phyloP scores from a whole-genome alignment of 2,113 vertebrate species.

The Diadophis punctatus region DNA sequence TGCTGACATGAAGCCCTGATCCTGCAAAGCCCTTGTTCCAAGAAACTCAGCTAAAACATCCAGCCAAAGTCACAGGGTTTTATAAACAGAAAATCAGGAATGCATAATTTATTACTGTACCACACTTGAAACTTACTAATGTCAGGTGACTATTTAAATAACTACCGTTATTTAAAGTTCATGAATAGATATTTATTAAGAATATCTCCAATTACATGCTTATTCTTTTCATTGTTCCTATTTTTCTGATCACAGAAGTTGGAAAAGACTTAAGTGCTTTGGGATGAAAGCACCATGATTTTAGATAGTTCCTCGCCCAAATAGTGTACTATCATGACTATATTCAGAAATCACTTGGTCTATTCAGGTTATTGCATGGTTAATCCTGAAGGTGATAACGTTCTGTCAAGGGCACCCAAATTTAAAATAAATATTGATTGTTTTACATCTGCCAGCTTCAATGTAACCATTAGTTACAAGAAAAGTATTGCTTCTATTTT shows the following conservation, averaged over 20 bases:
- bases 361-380: background rate
- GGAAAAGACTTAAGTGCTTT: background rate
- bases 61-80: background rate
- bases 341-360: background rate
- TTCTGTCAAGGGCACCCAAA: background rate
- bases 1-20: background rate
- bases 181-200: background rate
- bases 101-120: background rate
- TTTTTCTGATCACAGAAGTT: background rate
- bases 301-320: background rate
- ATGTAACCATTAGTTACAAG: constrained; percentile 22
- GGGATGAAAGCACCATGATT: background rate
- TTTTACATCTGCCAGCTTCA: constrained; percentile 8
- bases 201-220: background rate
- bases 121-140: background rate
- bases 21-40: background rate
- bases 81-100: background rate
- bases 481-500: constrained; percentile 13
- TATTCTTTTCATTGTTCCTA: background rate
- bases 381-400: background rate
- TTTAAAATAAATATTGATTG: background rate
- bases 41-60: background rate
- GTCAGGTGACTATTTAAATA: background rate
- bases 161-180: background rate
- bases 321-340: background rate